A percentile compares a stretch with the other conserved stretches of the same genome.
Conservation (phyloP, 2,888 invertebrate genomes). For the Osmoderma eremita region DNA sequence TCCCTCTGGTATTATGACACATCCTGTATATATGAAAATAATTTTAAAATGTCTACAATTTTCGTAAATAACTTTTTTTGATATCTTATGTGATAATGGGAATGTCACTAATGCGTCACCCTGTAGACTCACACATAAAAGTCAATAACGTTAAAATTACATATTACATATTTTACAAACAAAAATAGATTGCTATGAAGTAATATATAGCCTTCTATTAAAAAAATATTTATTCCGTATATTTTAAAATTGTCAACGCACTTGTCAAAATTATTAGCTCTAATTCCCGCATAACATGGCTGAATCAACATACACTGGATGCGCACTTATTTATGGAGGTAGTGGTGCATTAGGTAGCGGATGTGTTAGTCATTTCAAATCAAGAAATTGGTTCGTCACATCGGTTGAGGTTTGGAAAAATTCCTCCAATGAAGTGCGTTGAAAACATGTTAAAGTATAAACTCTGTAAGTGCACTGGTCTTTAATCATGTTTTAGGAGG, state of each 20-base stretch:
- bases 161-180: too few species aligned
- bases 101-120: too few species aligned
- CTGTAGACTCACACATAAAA: too few species aligned
- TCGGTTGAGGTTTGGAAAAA: slow-evolving; percentile 42
- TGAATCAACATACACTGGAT: slow-evolving; percentile 35
- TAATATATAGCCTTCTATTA: slow-evolving; percentile 5
- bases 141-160: too few species aligned
- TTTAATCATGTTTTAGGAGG: slow-evolving; percentile 6
- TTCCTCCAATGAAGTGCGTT: slow-evolving; percentile 5
- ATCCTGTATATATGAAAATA: too few species aligned
- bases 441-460: neutral
- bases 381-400: slow-evolving; percentile 45
- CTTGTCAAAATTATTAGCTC: slow-evolving; percentile 31
- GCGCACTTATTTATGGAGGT: slow-evolving; percentile 42
- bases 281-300: slow-evolving; percentile 39
- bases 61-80: too few species aligned
- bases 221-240: slow-evolving; percentile 1
- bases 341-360: slow-evolving; percentile 42
- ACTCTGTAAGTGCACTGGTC: too few species aligned
- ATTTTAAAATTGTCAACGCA: neutral
- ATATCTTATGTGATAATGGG: too few species aligned
- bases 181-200: slow-evolving; percentile 31
- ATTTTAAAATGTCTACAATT: too few species aligned
- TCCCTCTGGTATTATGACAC: too few species aligned
- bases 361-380: slow-evolving; percentile 43